These are phyloP conservation scores for Danio aesculapii DNA, from an alignment of 2,797 vertebrate genomes.

Conservation along the genomic window DNA sequence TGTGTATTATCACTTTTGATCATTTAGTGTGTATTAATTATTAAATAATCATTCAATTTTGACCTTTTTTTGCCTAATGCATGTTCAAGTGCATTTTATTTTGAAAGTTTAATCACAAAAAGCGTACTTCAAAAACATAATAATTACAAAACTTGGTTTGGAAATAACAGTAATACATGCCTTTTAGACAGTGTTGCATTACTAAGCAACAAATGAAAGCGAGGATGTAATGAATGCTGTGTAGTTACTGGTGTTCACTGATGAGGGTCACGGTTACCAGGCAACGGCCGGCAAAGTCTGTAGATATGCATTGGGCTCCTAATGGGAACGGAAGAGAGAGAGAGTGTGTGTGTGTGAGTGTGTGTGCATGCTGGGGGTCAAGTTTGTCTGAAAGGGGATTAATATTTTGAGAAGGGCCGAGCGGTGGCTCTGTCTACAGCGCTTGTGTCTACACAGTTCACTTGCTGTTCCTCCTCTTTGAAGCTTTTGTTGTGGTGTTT, in stretches of 20 bases:
- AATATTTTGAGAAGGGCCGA: slow-evolving; percentile 51
- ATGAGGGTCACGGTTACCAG: slow-evolving; percentile 57
- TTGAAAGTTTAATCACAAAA: background rate
- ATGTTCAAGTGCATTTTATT: background rate
- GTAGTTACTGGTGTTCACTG: slow-evolving; percentile 50
- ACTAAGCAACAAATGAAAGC: slow-evolving; percentile 43
- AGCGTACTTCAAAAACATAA: too few species aligned
- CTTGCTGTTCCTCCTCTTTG: slow-evolving; percentile 48
- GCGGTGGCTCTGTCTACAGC: slow-evolving; percentile 46
- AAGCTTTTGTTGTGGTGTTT: slow-evolving; percentile 56
- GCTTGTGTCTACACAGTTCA: slow-evolving; percentile 53
- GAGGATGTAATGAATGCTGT: slow-evolving; percentile 48
- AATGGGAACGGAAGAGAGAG: slow-evolving; percentile 44
- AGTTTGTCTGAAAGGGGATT: slow-evolving; percentile 57
- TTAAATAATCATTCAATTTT: background rate
- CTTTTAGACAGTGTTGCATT: slow-evolving; percentile 32
- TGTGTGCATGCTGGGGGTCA: slow-evolving; percentile 43
- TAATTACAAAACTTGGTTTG: too few species aligned
- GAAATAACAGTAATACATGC: slow-evolving; percentile 20
- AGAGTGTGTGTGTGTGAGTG: slow-evolving; percentile 24
- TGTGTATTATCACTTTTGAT: background rate
- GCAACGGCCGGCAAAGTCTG: slow-evolving; percentile 42
- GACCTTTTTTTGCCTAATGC: too few species aligned
- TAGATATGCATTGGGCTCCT: slow-evolving; percentile 56
- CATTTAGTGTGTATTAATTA: too few species aligned